These are phyloP conservation scores for Ceratosolen solmsi DNA, from an alignment of 1,140 invertebrate genomes.

Conservation along the genomic window DNA sequence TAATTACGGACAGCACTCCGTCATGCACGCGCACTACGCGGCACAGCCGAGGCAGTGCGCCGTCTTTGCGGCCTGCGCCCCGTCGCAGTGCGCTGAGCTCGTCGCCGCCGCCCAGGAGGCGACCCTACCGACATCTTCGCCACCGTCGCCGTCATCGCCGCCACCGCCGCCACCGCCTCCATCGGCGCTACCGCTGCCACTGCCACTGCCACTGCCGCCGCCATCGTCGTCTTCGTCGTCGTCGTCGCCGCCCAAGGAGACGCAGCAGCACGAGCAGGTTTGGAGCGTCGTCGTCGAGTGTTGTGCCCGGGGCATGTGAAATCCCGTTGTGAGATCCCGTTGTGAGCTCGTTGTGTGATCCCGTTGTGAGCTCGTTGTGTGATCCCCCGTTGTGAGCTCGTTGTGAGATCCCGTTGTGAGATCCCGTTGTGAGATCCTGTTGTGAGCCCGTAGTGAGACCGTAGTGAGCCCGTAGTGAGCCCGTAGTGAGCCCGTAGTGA, in stretches of 20 bases:
- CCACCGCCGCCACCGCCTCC: too few species aligned
- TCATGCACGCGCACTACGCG: slow-evolving; percentile 55
- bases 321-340: background rate
- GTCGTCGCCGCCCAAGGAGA: background rate
- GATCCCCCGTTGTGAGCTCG: too few species aligned
- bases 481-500: too few species aligned
- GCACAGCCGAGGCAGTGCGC: slow-evolving; percentile 28
- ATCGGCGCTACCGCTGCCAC: too few species aligned
- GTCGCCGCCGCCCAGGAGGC: background rate
- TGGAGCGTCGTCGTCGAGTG: background rate
- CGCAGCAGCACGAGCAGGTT: background rate
- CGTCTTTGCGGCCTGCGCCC: slow-evolving; percentile 12
- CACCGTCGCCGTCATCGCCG: background rate
- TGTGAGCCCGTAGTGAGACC: too few species aligned
- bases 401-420: too few species aligned
- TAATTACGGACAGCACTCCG: slow-evolving; percentile 48
- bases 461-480: too few species aligned
- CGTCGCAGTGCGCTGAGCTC: background rate
- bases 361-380: background rate
- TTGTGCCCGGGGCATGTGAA: background rate
- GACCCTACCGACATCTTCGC: background rate
- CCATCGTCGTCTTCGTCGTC: too few species aligned
- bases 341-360: background rate
- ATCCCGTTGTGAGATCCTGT: too few species aligned
- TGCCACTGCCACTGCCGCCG: too few species aligned